Evolutionary conservation across 2,797 vertebrate genomes (phyloP), one percentile per base, ranked within the genome.

Genomic region (Intellagama lesueurii): DNA sequence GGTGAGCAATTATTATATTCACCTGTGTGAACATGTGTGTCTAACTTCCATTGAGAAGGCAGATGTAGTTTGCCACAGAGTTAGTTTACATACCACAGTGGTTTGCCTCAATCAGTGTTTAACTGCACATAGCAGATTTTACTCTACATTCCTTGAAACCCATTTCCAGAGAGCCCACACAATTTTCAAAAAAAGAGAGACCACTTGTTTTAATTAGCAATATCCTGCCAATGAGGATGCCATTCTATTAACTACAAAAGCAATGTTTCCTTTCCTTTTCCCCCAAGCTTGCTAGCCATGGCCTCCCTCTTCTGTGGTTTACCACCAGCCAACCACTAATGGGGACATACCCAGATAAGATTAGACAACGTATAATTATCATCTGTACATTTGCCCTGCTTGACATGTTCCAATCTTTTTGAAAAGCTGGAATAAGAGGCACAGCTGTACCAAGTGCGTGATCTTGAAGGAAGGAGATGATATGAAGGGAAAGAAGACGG

Each of bases 311-410:
- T 91, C 93, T 87, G 94, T 94, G 94, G 95, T 89, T 96, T 95
- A 92, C 92, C 95, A 95, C 90, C 77, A 89, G 96, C 95, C 96
- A 97, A 94, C 91, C 93, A 91, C 93, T 84, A 90, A 88, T 93
- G 84, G 85, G 85, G 92, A 92, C 81, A 79, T 70, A 94, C 7
- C 88, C 88, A 92, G 93, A 92, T 94, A 94, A 89, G 91, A 95
- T 92, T 92, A 93, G 92, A 94, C 92, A 95, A 92, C 91, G 60
- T 91, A 91, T 81, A 93, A 95, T 93, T 93, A 93, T 84, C 90
- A 87, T 95, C 89, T 90, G 93, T 89, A 93, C 94, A 93, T 83
- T 90, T 91, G 92, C 87, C 72, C 92, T 88, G 73, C 88, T 52
- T 93, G 92, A 78, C 83, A 90, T 83, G 73, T 89, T 52, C 73